These are phyloP conservation scores for Coleophora flavipennella DNA, from an alignment of 2,888 invertebrate genomes.

Conservation along the genomic window DNA sequence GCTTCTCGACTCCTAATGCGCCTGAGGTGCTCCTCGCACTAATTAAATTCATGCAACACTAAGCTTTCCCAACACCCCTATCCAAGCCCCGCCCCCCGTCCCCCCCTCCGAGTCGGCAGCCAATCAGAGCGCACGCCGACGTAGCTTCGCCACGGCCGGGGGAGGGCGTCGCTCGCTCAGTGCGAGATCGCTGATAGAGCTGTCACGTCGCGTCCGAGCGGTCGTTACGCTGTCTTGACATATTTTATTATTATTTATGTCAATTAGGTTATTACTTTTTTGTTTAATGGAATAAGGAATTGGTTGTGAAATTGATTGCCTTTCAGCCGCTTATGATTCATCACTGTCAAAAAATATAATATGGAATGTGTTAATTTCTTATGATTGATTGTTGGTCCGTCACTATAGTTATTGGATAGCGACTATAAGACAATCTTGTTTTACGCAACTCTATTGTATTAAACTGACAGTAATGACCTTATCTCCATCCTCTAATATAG, in stretches of 20 bases:
- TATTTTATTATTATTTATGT: conserved; percentile 73
- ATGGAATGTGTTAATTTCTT: conserved; percentile 67
- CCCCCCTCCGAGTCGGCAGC: conserved; percentile 26
- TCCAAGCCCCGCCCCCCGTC: conserved; percentile 26
- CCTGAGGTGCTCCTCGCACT: conserved; percentile 70
- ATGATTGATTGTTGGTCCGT: conserved; percentile 65
- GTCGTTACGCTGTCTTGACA: conserved; percentile 68
- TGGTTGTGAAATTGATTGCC: conserved; percentile 70
- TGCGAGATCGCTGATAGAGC: conserved; percentile 66
- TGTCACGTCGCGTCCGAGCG: conserved; percentile 67
- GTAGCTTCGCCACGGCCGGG: conserved; percentile 20
- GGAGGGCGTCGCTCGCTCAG: conserved; percentile 39
- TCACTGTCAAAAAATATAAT: conserved; percentile 67
- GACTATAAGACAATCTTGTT: conserved; percentile 55
- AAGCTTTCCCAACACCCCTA: conserved; percentile 51
- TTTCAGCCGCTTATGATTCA: conserved; percentile 69
- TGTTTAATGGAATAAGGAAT: conserved; percentile 72
- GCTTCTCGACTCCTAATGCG: conserved; percentile 73
- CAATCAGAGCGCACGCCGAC: conserved; percentile 35
- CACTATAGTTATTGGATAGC: conserved; percentile 45
- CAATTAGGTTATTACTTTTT: conserved; percentile 72
- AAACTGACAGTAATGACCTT: conserved; percentile 20
- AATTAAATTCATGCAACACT: conserved; percentile 73
- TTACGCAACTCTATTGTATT: conserved; percentile 56
- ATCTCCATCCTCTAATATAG: conserved; percentile 24